Percentiles rank a stretch among this genome's conserved stretches.
phyloP scores from a whole-genome alignment of 1,140 invertebrate species.

The Hycleus cichorii region DNA sequence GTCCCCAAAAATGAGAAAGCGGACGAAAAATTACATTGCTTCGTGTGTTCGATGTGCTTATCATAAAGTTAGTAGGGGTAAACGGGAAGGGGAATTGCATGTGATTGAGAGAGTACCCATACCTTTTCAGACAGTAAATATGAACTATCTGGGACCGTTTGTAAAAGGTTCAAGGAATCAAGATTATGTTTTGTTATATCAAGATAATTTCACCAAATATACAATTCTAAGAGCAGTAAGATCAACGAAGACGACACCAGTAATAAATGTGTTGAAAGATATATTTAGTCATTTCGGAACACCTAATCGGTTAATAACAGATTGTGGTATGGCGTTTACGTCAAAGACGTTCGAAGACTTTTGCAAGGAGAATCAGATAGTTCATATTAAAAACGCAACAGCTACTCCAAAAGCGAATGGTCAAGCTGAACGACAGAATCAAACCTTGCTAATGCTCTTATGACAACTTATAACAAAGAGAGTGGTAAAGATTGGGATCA shows the following conservation, averaged over 20 bases:
- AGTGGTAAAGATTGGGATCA: no score
- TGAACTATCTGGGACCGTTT: conserved; percentile 31
- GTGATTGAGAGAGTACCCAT: conserved; percentile 22
- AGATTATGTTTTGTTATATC: conserved; percentile 14
- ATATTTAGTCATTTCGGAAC: conserved; percentile 19
- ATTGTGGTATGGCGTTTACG: conserved; percentile 30
- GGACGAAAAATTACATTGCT: no score
- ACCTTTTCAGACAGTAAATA: conserved; percentile 25
- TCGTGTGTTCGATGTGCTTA: conserved; percentile 13
- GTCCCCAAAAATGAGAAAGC: no score
- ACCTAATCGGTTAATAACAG: conserved; percentile 23
- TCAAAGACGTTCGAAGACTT: conserved; percentile 25
- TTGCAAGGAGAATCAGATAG: conserved; percentile 20
- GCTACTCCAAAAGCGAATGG: conserved; percentile 34
- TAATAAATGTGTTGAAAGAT: conserved; percentile 12
- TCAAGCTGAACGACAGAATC: no score
- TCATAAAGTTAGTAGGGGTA: conserved; percentile 22
- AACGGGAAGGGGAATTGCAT: no score
- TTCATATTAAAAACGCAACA: conserved; percentile 26
- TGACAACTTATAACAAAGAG: no score
- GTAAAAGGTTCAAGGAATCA: conserved; percentile 22
- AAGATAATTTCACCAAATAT: conserved; percentile 21
- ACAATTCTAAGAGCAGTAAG: conserved; percentile 8
- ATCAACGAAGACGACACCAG: conserved; percentile 13
- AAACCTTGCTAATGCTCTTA: no score